Percentiles rank a stretch among this genome's conserved stretches.
Conservation (phyloP, 1,140 invertebrate species). For the Megathymus violae region DNA sequence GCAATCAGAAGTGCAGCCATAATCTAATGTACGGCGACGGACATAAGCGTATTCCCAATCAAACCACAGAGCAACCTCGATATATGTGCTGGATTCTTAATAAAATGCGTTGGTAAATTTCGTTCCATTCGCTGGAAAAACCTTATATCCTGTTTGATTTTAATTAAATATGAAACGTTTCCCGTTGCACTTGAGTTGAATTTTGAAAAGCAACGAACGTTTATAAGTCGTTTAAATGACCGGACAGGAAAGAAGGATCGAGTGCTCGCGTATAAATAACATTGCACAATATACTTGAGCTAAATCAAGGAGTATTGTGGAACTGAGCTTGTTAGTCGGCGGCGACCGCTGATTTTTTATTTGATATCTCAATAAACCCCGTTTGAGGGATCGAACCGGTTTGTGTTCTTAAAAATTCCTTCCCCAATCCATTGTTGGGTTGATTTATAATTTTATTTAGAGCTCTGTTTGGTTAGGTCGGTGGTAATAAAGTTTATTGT, state of each 20-base stretch:
- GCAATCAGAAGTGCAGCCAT: constrained; percentile 57
- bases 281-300: constrained; percentile 61
- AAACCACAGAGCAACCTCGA: constrained; percentile 54
- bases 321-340: constrained; percentile 59
- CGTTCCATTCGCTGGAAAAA: constrained; percentile 2
- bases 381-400: constrained; percentile 56
- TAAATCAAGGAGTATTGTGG: constrained; percentile 70
- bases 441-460: constrained; percentile 70
- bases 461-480: constrained; percentile 51
- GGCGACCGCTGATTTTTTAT: constrained; percentile 67
- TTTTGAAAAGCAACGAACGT: not conserved
- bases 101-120: constrained; percentile 66
- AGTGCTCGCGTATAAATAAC: constrained; percentile 62
- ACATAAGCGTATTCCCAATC: constrained; percentile 70
- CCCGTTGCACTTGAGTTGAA: constrained; percentile 18
- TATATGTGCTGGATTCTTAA: constrained; percentile 60
- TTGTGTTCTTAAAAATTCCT: constrained; percentile 34
- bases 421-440: constrained; percentile 40
- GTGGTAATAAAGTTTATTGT: constrained; percentile 58
- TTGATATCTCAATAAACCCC: constrained; percentile 71
- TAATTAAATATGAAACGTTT: constrained; percentile 3
- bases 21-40: constrained; percentile 53
- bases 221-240: constrained; percentile 34
- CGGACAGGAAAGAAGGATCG: constrained; percentile 44
- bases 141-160: constrained; percentile 16